Base-by-base conservation (phyloP, 1,140 invertebrate species). In the Drosophila kikkawai region DNA sequence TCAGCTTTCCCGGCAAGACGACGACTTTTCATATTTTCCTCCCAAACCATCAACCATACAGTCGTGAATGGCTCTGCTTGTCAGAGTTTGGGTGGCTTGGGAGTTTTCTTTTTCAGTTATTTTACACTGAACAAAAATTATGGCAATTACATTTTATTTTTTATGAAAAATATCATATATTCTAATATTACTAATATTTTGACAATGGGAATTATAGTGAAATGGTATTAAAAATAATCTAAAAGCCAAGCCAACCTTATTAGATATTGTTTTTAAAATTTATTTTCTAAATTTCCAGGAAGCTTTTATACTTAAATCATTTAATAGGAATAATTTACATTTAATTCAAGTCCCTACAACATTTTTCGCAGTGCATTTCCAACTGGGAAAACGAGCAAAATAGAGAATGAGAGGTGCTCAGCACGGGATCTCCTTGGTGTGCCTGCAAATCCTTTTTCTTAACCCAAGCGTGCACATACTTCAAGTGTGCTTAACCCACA, bases 1-100 rank as follows among this genome's bases (percentile, higher is more conserved):
- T 85, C 70, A 68, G 67, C 64, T 53, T 39, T 57, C 75, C 42
- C 65, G 67, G 66, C 79, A 85, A 55, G 75, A 75, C 79, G 75
- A 75, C 79, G 85, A 88, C 84, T 84, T 87, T 87, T 87, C 83
- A 87, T 87, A 87, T 87, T 87, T 86, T 53, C 22, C 53, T 39
- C 44, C 39, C 44, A 64, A 58, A 45, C 65, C 66, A 56, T 79
- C 82, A 71, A 19, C 65, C 63, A 56, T 66, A 74, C 66, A 79
- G 61, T 65, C 50, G 47, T 66, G 57, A 79, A 82, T 66, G 11
- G 34, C 61, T 34, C 32, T 39, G n/a, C 26, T 34, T 22, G 44
- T 63, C 26, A 41, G 26, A 36, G 32, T 29, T 71, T 12, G 64
- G 55, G 15, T 29, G 45, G 66, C 48, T 51, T 47, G 22, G 42